Conservation (phyloP, 2,797 vertebrate species). For the Fringilla coelebs region DNA sequence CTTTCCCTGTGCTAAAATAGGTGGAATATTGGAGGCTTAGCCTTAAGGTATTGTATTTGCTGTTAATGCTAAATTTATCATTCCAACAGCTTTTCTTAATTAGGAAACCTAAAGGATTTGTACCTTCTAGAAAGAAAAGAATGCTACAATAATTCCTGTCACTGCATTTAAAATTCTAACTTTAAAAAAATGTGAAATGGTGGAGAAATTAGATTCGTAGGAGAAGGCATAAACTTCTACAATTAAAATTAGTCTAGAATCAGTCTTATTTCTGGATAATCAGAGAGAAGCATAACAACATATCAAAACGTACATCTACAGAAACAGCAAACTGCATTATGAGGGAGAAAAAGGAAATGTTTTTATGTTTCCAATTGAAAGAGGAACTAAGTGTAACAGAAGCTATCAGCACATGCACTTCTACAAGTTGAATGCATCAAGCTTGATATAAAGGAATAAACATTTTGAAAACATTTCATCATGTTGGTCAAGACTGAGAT, state of each 20-base stretch:
- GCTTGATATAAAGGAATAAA: background rate
- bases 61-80: background rate
- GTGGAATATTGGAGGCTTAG: background rate
- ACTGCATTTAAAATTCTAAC: background rate
- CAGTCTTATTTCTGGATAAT: background rate
- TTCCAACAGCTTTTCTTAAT: background rate
- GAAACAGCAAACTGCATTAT: background rate
- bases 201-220: background rate
- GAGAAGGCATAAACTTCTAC: background rate
- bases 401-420: background rate
- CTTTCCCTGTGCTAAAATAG: background rate
- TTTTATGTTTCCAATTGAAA: background rate
- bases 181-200: background rate
- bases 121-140: background rate
- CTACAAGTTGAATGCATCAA: background rate
- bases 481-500: background rate
- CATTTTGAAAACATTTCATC: background rate
- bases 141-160: background rate
- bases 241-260: background rate
- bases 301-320: background rate
- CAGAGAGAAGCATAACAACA: background rate
- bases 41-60: background rate
- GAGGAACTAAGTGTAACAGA: background rate
- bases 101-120: background rate
- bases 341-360: rapidly evolving